Base-by-base conservation (phyloP, 1,140 invertebrate species). In the Choristoneura fumiferana region DNA sequence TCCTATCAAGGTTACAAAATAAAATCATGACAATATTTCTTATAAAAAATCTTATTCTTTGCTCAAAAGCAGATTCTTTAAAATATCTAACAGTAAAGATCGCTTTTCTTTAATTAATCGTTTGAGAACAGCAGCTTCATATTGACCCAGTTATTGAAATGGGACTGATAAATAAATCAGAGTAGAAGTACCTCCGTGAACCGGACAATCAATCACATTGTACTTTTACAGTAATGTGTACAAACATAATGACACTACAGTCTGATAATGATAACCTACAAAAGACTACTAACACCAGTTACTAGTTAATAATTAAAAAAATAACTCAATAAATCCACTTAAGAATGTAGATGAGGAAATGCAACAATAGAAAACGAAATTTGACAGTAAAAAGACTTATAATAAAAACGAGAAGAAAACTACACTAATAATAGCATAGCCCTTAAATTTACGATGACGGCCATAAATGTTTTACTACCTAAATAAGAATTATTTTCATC, bases 71-170 rank as follows among this genome's bases (percentile, higher is more conserved):
- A 15, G 13, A 40, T 17, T 12, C 18, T 33, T 49, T 8, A 49
- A 29, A n/a, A 29, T 45, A 9, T 29, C 18, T 43, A 10, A 49
- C 22, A 29, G 6, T 6, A 49, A 22, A 18, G 22, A 49, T 49
- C 43, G 43, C 22, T 22, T 49, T 49, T 49, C 43, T 49, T 49
- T 49, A 49, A 49, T 49, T 49, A 29, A 49, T 49, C 43, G 43
- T 22, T 12, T 49, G 43, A 22, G 18, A 22, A 12, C 43, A 18
- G 6, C 22, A 49, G 43, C n/a, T 33, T 29, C 43, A 49, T 49
- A 49, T 49, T 49, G 43, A 49, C 43, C 43, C 43, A 49, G 43
- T 12, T 22, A 49, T 33, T 18, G 18, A 17, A 49, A 49, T 49
- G 43, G 43, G 22, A n/a, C 43, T 49, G 43, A 49, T 49, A 29